Percentiles rank a stretch among this genome's conserved stretches.
Conservation (phyloP, 1,140 invertebrate species). For the Streblospio benedicti region DNA sequence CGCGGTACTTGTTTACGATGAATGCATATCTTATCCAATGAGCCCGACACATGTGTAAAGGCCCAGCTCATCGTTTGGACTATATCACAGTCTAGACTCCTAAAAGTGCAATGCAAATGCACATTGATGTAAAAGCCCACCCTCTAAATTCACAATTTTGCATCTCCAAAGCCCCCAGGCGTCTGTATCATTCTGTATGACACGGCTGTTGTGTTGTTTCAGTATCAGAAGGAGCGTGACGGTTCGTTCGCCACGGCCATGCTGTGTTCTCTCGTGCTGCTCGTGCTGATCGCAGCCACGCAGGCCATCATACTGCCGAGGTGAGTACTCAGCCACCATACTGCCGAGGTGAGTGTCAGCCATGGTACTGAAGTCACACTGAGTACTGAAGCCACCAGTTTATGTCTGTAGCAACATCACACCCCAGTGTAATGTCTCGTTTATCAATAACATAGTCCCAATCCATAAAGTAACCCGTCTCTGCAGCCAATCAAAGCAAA, state of each 20-base stretch:
- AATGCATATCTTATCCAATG: no score
- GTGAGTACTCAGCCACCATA: conserved; percentile 21
- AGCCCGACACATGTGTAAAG: no score
- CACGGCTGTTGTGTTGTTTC: no score
- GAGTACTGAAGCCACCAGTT: not conserved
- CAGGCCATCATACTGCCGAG: conserved; percentile 45
- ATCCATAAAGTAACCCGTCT: not conserved
- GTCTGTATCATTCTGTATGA: no score
- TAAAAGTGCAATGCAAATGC: no score
- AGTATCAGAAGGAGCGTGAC: conserved; percentile 66
- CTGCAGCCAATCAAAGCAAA: not conserved
- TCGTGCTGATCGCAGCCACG: conserved; percentile 44
- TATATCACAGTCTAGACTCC: no score
- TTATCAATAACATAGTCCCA: not conserved
- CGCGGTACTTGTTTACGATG: no score
- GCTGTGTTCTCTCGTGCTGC: conserved; percentile 57
- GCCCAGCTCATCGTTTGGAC: no score
- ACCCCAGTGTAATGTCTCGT: not conserved
- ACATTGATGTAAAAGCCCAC: no score
- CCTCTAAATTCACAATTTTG: conserved; percentile 4
- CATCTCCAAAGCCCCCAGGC: not conserved
- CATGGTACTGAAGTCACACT: not conserved
- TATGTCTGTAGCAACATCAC: not conserved
- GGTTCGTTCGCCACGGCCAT: conserved; percentile 63
- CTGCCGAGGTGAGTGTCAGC: not conserved